These are phyloP conservation scores for Campylomormyrus numenius DNA, from an alignment of 2,113 vertebrate species.

Conservation along the genomic window DNA sequence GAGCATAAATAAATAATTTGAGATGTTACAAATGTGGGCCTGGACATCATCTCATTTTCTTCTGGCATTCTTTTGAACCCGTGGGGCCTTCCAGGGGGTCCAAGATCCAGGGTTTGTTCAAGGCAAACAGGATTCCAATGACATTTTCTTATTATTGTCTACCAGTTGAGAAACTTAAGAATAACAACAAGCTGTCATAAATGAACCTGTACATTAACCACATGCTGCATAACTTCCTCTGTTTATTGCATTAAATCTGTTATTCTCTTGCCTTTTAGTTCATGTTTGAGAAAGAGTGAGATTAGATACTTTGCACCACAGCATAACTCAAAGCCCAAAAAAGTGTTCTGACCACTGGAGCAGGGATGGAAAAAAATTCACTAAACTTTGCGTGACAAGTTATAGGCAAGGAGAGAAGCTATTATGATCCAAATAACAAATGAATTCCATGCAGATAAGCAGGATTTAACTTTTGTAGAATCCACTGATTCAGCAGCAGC, in stretches of 20 bases:
- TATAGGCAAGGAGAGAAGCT: slow-evolving; percentile 27
- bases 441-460: slow-evolving; percentile 43
- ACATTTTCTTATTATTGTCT: not conserved
- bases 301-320: not conserved
- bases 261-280: not conserved
- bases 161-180: not conserved
- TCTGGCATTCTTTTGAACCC: not conserved
- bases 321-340: not conserved
- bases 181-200: slow-evolving; percentile 4
- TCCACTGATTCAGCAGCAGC: slow-evolving; percentile 33
- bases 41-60: slow-evolving; percentile 6
- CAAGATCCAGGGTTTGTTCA: slow-evolving; percentile 5
- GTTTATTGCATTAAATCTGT: slow-evolving; percentile 6
- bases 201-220: slow-evolving; percentile 10
- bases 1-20: not conserved
- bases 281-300: not conserved
- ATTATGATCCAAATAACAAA: slow-evolving; percentile 40
- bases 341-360: not conserved
- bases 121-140: slow-evolving; percentile 4
- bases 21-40: not conserved
- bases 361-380: slow-evolving; percentile 7
- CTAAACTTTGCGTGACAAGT: slow-evolving; percentile 29
- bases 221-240: not conserved
- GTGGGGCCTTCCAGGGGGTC: not conserved
- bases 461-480: slow-evolving; percentile 40